Conservation (phyloP, 2,888 invertebrate species). For the Busseola fusca region DNA sequence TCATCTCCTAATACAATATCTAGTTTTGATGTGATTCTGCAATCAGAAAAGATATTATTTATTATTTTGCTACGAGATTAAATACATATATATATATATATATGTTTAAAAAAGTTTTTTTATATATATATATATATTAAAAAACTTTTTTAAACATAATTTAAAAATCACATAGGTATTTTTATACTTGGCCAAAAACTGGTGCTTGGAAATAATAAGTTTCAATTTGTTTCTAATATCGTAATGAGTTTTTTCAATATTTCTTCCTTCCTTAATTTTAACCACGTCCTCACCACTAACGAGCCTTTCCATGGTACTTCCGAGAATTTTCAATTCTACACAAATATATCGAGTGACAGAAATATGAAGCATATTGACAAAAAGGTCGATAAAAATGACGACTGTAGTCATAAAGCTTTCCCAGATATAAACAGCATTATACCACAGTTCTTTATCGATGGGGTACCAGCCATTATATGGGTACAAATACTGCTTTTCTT, state of each 20-base stretch:
- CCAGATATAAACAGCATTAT: conserved; percentile 77
- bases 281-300: conserved; percentile 68
- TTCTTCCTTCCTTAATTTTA: conserved; percentile 57
- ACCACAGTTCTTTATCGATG: conserved; percentile 80
- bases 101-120: too few species aligned
- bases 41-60: conserved; percentile 52
- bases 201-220: conserved; percentile 72
- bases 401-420: conserved; percentile 78
- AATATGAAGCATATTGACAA: conserved; percentile 75
- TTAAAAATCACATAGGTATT: neutral
- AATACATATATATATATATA: too few species aligned
- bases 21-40: conserved; percentile 74
- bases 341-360: conserved; percentile 75
- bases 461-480: conserved; percentile 85
- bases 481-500: conserved; percentile 71
- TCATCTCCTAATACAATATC: conserved; percentile 75
- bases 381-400: conserved; percentile 73
- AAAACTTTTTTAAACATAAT: too few species aligned
- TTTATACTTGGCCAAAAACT: conserved; percentile 73
- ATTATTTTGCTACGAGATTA: neutral
- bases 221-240: conserved; percentile 71
- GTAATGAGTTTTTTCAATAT: conserved; percentile 60
- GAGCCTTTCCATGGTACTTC: conserved; percentile 70
- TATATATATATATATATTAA: too few species aligned
- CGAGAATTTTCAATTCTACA: conserved; percentile 79